Percentiles rank a stretch among this genome's conserved stretches.
phyloP scores from a whole-genome alignment of 2,888 invertebrate species.

The Silvanus unidentatus region DNA sequence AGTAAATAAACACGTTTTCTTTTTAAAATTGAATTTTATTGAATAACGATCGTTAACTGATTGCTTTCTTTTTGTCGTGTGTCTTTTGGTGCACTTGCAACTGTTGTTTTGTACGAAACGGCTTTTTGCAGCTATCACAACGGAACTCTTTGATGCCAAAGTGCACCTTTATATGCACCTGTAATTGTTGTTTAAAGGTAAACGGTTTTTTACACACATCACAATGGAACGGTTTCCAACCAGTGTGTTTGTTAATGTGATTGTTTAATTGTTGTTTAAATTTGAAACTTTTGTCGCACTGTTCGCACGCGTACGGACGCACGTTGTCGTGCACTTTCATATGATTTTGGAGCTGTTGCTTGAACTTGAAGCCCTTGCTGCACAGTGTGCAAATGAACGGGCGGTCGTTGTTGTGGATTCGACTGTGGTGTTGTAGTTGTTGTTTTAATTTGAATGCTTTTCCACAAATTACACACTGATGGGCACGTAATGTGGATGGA shows the following conservation, averaged over 20 bases:
- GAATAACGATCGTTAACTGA: too few species aligned
- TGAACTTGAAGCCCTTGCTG: conserved; percentile 23
- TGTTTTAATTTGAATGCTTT: conserved; percentile 26
- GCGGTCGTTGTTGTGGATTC: conserved; percentile 19
- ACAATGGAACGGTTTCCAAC: conserved; percentile 24
- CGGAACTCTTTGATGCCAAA: conserved; percentile 13
- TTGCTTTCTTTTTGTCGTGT: conserved; percentile 6
- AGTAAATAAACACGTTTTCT: too few species aligned
- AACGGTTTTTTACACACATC: conserved; percentile 24
- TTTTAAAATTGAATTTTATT: too few species aligned
- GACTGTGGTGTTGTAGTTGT: conserved; percentile 21
- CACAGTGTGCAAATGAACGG: conserved; percentile 23
- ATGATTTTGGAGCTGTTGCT: conserved; percentile 27
- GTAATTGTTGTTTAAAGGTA: conserved; percentile 26
- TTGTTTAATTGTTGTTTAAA: conserved; percentile 28
- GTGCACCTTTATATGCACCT: conserved; percentile 26
- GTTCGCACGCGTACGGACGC: conserved; percentile 23
- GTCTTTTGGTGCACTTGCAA: conserved; percentile 15
- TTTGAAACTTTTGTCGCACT: conserved; percentile 27
- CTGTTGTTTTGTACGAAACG: conserved; percentile 17
- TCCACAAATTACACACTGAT: conserved; percentile 17
- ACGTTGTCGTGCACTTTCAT: conserved; percentile 19
- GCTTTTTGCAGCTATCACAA: conserved; percentile 15
- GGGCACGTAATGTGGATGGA: not conserved
- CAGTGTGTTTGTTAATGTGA: conserved; percentile 21